Percentiles rank a stretch among this genome's conserved stretches.
Evolutionary conservation across 2,113 vertebrate species (phyloP).

Genomic region (Eleginops maclovinus): DNA sequence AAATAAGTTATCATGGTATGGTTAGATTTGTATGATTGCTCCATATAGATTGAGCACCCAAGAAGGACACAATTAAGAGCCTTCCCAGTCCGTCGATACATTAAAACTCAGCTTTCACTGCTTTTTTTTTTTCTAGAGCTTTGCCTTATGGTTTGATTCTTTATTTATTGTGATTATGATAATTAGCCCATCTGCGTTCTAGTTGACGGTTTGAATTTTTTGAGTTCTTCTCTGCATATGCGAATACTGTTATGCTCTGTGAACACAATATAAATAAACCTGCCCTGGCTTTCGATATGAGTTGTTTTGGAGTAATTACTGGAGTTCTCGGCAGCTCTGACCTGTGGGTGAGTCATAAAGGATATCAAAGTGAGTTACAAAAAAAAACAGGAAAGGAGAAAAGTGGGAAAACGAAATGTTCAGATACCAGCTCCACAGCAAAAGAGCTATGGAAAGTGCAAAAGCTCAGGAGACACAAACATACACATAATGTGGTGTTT

Average conservation of each 20-base stretch:
- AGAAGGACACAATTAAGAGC: not conserved
- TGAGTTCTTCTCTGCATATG: conserved; percentile 8
- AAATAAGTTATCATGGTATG: too few relatives aligned
- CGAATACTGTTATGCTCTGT: conserved; percentile 7
- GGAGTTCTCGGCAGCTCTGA: conserved; percentile 41
- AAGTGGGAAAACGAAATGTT: too few relatives aligned
- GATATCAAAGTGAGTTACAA: conserved; percentile 23
- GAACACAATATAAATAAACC: conserved; percentile 59
- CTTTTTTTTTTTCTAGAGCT: too few relatives aligned
- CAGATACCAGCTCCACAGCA: conserved; percentile 17
- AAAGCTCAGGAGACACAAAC: conserved; percentile 34
- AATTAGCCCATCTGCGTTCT: not conserved
- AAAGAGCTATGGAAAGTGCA: conserved; percentile 22
- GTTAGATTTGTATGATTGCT: not conserved
- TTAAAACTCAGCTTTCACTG: too few relatives aligned
- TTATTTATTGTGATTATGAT: not conserved
- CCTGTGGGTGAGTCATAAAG: conserved; percentile 64
- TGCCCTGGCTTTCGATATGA: conserved; percentile 23
- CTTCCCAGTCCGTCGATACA: not conserved
- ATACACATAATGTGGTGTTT: conserved; percentile 11
- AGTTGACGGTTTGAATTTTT: conserved; percentile 15
- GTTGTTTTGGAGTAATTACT: conserved; percentile 53
- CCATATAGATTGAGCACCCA: not conserved
- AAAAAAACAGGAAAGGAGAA: conserved; percentile 8
- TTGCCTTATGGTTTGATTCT: not conserved